phyloP scores from a whole-genome alignment of 2,797 vertebrate genomes.

The Limosa lapponica region DNA sequence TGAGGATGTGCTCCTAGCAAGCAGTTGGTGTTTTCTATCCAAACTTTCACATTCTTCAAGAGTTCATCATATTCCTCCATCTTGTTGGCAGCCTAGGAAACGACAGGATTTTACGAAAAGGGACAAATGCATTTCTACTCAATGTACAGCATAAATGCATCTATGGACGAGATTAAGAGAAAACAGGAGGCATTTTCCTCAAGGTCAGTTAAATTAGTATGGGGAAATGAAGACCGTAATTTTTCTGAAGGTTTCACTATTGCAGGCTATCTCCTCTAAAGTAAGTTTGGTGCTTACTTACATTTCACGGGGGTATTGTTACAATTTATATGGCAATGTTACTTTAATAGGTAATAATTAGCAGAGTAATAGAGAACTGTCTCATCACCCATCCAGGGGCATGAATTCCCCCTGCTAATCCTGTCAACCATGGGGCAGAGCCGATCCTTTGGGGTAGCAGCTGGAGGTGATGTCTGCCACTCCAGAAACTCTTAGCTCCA shows the following conservation, averaged over 20 bases:
- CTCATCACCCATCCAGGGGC: neutral
- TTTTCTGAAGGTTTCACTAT: neutral
- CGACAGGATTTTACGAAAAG: neutral
- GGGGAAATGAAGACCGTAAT: neutral
- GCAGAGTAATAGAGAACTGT: neutral
- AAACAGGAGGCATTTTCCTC: neutral
- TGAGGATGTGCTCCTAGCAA: conserved; percentile 82
- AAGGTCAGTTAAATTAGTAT: neutral
- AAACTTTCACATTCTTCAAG: conserved; percentile 82
- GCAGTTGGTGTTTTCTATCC: conserved; percentile 84
- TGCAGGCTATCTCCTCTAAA: neutral
- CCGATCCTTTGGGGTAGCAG: neutral
- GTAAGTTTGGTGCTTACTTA: neutral
- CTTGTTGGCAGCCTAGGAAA: conserved; percentile 83
- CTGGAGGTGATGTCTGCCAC: neutral
- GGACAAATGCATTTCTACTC: neutral
- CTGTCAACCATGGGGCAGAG: fast-evolving
- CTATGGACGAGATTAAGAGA: neutral
- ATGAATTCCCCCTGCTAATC: neutral
- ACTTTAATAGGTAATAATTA: neutral
- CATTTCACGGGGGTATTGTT: neutral
- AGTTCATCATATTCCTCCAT: conserved; percentile 90
- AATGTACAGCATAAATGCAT: neutral
- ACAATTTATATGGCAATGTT: neutral
- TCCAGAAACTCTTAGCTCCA: neutral